phyloP scores from a whole-genome alignment of 2,797 vertebrate species.

The Trematomus bernacchii region DNA sequence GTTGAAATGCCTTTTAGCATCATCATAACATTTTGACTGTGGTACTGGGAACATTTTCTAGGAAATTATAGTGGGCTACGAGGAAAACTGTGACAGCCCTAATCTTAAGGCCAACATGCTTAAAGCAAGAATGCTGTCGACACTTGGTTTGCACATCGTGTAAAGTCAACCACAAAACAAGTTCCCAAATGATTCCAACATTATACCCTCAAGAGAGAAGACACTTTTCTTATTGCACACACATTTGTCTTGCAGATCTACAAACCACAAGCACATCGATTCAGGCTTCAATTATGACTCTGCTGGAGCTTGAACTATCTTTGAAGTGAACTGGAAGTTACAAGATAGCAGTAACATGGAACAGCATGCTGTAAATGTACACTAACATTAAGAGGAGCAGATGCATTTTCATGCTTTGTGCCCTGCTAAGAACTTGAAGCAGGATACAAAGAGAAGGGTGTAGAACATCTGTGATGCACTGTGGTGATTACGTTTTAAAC shows the following conservation, averaged over 20 bases:
- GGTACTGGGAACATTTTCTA: too few relatives aligned
- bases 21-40: too few relatives aligned
- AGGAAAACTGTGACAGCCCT: too few relatives aligned
- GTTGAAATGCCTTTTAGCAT: too few relatives aligned
- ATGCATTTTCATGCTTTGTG: neutral
- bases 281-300: neutral
- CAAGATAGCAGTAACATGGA: neutral
- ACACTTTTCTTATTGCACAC: neutral
- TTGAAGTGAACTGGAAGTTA: neutral
- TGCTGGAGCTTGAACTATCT: neutral
- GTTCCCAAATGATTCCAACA: neutral
- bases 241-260: constrained; percentile 1
- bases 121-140: neutral
- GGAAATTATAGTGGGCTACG: too few relatives aligned
- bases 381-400: constrained; percentile 11
- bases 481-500: constrained; percentile 39
- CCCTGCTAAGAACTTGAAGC: neutral
- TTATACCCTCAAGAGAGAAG: neutral
- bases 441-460: neutral
- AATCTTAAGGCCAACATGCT: neutral
- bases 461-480: constrained; percentile 36
- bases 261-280: neutral
- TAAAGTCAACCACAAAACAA: constrained; percentile 11
- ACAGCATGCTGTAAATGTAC: too few relatives aligned
- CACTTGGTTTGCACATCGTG: neutral